phyloP scores from a whole-genome alignment of 2,113 vertebrate genomes.

The Paracanthobrama guichenoti region DNA sequence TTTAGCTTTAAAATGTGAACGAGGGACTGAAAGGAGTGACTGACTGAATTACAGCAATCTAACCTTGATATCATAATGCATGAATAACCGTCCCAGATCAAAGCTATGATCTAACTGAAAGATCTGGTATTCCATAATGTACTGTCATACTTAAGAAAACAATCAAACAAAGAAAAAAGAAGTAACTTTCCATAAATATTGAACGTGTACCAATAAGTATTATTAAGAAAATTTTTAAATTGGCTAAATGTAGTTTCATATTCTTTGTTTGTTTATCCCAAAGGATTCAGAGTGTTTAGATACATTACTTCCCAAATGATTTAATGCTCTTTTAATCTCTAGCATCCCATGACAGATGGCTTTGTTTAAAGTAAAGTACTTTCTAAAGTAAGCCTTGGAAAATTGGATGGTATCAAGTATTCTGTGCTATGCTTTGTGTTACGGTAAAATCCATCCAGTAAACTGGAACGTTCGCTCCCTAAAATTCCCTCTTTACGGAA shows the following conservation, averaged over 20 bases:
- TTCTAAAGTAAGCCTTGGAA: constrained; percentile 26
- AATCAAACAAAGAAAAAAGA: neutral
- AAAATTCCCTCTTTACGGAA: neutral
- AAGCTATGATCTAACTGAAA: too few species aligned
- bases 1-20: too few species aligned
- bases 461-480: neutral
- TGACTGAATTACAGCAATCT: too few species aligned
- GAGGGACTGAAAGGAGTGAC: too few species aligned
- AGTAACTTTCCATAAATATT: neutral
- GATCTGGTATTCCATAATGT: too few species aligned
- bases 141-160: too few species aligned
- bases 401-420: constrained; percentile 14
- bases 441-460: neutral
- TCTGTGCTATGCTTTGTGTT: neutral
- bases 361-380: neutral
- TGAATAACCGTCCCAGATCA: too few species aligned
- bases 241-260: neutral
- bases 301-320: constrained; percentile 30
- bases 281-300: constrained; percentile 5
- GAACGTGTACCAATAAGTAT: neutral
- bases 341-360: neutral
- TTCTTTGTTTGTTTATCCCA: neutral
- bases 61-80: too few species aligned
- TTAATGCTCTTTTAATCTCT: constrained; percentile 32
- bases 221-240: neutral